phyloP scores from a whole-genome alignment of 1,140 invertebrate genomes.

The Drosophila obscura region DNA sequence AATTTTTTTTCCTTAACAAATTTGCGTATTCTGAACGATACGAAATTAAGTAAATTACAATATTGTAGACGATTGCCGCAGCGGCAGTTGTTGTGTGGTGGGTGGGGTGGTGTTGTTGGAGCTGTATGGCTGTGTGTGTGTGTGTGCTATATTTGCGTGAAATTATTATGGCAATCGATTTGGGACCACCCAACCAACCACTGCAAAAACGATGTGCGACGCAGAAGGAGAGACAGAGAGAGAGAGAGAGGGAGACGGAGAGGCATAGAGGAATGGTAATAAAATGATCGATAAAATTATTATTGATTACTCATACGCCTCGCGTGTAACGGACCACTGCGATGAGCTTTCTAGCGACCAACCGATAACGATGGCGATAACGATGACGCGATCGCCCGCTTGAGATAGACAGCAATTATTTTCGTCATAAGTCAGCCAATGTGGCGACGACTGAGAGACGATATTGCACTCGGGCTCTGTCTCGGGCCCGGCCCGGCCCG shows the following conservation, averaged over 20 bases:
- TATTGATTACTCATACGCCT: slow-evolving; percentile 78
- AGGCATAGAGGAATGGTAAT: slow-evolving; percentile 14
- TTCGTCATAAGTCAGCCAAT: slow-evolving; percentile 82
- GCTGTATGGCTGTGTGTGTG: slow-evolving; percentile 4
- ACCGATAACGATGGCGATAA: slow-evolving; percentile 64
- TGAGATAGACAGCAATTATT: slow-evolving; percentile 72
- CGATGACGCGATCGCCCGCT: slow-evolving; percentile 78
- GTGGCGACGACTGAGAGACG: slow-evolving; percentile 57
- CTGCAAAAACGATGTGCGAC: slow-evolving; percentile 19
- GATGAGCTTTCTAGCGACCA: slow-evolving; percentile 62
- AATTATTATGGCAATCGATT: slow-evolving; percentile 81
- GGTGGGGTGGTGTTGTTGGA: background rate
- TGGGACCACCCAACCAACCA: slow-evolving; percentile 44
- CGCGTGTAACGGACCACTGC: slow-evolving; percentile 52
- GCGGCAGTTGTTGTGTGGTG: background rate
- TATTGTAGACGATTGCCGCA: slow-evolving; percentile 67
- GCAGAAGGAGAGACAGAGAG: slow-evolving; percentile 20
- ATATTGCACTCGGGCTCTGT: slow-evolving; percentile 38
- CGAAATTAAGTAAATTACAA: slow-evolving; percentile 82
- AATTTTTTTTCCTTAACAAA: slow-evolving; percentile 49
- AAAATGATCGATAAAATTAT: slow-evolving; percentile 70
- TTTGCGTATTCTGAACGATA: slow-evolving; percentile 72
- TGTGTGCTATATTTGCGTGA: slow-evolving; percentile 70
- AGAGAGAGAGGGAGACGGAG: background rate
- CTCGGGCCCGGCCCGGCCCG: slow-evolving; percentile 9